Conservation (phyloP, 2,113 vertebrate genomes). For the Malurus elegans region DNA sequence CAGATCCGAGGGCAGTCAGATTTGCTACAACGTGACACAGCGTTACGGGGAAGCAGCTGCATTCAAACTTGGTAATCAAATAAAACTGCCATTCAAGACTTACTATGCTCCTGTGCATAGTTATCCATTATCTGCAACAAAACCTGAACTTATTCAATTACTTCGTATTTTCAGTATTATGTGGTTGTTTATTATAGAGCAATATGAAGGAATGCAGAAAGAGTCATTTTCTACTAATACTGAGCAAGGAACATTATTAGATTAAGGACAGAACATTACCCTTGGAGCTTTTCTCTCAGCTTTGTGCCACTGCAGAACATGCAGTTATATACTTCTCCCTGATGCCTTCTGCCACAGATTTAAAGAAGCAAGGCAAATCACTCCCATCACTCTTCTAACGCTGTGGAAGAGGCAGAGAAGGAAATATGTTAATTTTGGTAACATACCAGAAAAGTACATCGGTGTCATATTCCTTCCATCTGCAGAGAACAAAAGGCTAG, state of each 20-base stretch:
- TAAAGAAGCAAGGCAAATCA: conserved; percentile 26
- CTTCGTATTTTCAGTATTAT: conserved; percentile 14
- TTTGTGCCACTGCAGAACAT: conserved; percentile 12
- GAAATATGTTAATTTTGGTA: not conserved
- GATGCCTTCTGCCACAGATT: not conserved
- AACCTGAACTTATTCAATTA: conserved; percentile 47
- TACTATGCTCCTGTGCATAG: conserved; percentile 11
- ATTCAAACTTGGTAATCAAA: conserved; percentile 12
- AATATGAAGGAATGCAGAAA: conserved; percentile 36
- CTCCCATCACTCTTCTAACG: not conserved
- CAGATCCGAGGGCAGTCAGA: not conserved
- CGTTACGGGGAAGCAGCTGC: not conserved
- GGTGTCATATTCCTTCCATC: conserved; percentile 22
- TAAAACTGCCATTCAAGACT: conserved; percentile 31
- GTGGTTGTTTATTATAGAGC: conserved; percentile 33
- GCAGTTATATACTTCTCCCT: conserved; percentile 4
- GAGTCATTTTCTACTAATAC: conserved; percentile 42
- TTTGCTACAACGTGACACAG: not conserved
- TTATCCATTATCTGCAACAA: conserved; percentile 50
- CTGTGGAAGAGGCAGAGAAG: not conserved
- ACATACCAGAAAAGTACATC: not conserved
- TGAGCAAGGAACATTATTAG: conserved; percentile 43
- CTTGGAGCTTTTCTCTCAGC: conserved; percentile 35
- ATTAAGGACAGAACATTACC: conserved; percentile 56
- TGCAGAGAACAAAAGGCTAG: not conserved